Percentiles rank a stretch among this genome's conserved stretches.
These are phyloP conservation scores for Trypoxylus dichotomus DNA, from an alignment of 1,140 invertebrate genomes.

Conservation along the genomic window DNA sequence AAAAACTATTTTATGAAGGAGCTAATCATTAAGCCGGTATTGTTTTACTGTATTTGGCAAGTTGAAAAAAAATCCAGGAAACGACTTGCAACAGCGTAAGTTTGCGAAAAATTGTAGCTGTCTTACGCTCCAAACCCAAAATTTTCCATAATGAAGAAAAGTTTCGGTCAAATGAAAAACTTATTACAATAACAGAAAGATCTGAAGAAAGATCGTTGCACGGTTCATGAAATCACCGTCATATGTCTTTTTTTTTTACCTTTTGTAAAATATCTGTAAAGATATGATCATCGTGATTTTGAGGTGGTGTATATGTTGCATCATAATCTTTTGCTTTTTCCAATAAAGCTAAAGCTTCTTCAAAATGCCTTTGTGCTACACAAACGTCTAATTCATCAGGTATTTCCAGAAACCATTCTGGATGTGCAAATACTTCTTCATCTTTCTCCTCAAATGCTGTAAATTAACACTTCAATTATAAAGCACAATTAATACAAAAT, in stretches of 20 bases:
- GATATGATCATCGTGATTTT: conserved; percentile 51
- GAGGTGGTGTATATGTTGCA: conserved; percentile 51
- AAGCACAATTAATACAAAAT: neutral
- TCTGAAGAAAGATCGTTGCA: neutral
- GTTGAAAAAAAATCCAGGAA: too few relatives aligned
- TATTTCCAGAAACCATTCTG: conserved; percentile 90
- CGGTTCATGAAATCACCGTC: too few relatives aligned
- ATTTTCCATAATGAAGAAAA: too few relatives aligned
- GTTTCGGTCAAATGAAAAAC: too few relatives aligned
- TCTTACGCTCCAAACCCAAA: too few relatives aligned
- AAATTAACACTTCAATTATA: conserved; percentile 8
- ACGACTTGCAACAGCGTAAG: too few relatives aligned
- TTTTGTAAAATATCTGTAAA: conserved; percentile 54
- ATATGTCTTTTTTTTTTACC: too few relatives aligned
- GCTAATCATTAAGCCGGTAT: too few relatives aligned
- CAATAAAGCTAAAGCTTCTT: conserved; percentile 88
- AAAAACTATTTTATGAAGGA: too few relatives aligned
- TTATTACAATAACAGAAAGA: too few relatives aligned
- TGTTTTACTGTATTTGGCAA: too few relatives aligned
- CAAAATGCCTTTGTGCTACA: conserved; percentile 96
- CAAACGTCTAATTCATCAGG: conserved; percentile 95
- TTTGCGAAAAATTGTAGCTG: too few relatives aligned
- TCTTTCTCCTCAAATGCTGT: conserved; percentile 58
- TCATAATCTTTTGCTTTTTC: conserved; percentile 70
- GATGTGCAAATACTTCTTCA: conserved; percentile 61